Evolutionary conservation across 2,113 vertebrate genomes (phyloP), one percentile per base, ranked within the genome.

Genomic region (Carassius carassius): DNA sequence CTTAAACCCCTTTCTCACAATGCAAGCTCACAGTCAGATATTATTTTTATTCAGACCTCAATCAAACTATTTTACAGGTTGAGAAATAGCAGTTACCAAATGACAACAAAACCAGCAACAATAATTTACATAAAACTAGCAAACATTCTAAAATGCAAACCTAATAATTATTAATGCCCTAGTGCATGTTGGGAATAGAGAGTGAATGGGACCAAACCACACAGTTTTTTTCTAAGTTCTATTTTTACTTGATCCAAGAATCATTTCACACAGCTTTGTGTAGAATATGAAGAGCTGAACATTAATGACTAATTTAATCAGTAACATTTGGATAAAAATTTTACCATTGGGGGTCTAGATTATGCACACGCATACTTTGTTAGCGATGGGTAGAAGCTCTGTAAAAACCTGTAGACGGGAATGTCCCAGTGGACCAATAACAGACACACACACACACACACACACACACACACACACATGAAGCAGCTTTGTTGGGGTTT

Each of bases 161-260:
- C 67, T 25, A 73, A 73, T 73, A 41, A 79, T 65, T 67, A 44
- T 54, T 85, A 37, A 70, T 85, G 54, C 44, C 32, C 65, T 80
- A 4, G 12, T 25, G 70, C 41, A 44, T 73, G 70, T 21, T 73
- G 41, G 41, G 70, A 73, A 60, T 13, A 72, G 65, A 5, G 63
- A 56, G 35, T 1, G 17, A 70, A 80, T 13, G 12, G 7, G 37
- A 25, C 37, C 47, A 47, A 72, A 47, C 21, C 21, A 79, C 63
- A 67, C 44, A 54, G 5, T 41, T 51, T 69, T 29, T 29, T 62
- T 44, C 32, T 5, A n/a, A 69, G 73, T 25, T 32, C n/a, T 47
- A 25, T 74, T 74, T 73, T 74, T 47, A 47, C 21, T 23, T 8
- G 2, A 73, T 47, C 21, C 41, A 47, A 23, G 12, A 76, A 23